Conservation (phyloP, 2,113 vertebrate genomes). For the Pipa parva region DNA sequence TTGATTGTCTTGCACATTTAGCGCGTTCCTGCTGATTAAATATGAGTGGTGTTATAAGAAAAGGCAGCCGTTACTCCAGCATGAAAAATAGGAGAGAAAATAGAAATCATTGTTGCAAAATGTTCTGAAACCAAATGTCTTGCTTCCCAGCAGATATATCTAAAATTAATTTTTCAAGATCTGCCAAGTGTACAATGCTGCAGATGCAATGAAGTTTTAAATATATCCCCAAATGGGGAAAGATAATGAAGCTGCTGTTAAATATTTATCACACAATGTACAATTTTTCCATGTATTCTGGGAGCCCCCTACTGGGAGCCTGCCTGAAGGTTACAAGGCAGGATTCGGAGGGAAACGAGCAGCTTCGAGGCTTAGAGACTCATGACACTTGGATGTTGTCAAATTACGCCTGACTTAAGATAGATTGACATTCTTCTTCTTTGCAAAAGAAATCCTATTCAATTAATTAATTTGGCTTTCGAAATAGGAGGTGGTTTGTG, state of each 20-base stretch:
- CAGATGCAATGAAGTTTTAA: conserved; percentile 42
- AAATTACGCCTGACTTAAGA: neutral
- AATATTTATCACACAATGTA: conserved; percentile 39
- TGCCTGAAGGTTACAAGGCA: conserved; percentile 26
- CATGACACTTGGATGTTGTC: too few species aligned
- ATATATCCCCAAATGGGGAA: conserved; percentile 40
- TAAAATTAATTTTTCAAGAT: conserved; percentile 42
- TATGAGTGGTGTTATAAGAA: neutral
- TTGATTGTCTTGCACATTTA: neutral
- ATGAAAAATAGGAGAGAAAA: neutral
- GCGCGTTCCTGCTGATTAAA: neutral
- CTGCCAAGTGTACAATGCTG: conserved; percentile 40
- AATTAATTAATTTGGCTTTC: too few species aligned
- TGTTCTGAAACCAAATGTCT: conserved; percentile 31
- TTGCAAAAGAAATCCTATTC: too few species aligned
- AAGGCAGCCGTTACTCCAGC: neutral
- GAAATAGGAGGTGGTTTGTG: too few species aligned
- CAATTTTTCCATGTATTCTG: conserved; percentile 45
- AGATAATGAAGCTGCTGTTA: conserved; percentile 43
- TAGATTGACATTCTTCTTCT: neutral
- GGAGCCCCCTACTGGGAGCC: conserved; percentile 56
- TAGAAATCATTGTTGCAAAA: conserved; percentile 27
- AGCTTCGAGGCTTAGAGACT: neutral
- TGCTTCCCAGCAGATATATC: conserved; percentile 35
- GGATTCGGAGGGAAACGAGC: conserved; percentile 2